Percentiles rank a stretch among this genome's conserved stretches.
phyloP scores from a whole-genome alignment of 2,888 invertebrate genomes.

The Ganaspis brasiliensis region DNA sequence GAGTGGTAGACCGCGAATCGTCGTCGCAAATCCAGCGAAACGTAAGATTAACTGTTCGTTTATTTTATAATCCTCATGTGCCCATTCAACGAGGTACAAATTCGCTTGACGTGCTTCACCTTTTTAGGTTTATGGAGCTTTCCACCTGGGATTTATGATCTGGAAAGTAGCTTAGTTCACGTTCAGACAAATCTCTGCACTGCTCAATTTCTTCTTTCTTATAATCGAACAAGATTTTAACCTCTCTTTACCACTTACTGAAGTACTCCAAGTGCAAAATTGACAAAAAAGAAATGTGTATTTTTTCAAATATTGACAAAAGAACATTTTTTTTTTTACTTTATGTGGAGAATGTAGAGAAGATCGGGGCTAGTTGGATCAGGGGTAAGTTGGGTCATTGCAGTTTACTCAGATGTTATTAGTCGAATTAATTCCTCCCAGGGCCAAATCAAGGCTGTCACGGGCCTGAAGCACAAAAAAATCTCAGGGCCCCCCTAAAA shows the following conservation, averaged over 20 bases:
- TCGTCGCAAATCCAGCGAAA: conserved; percentile 56
- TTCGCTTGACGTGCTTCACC: background rate
- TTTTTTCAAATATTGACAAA: too few relatives aligned
- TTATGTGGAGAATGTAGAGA: too few relatives aligned
- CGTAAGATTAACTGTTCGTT: conserved; percentile 60
- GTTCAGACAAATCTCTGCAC: background rate
- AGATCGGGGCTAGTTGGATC: too few relatives aligned
- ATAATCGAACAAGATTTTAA: background rate
- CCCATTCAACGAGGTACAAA: conserved; percentile 48
- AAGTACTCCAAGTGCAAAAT: too few relatives aligned
- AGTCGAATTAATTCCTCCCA: too few relatives aligned
- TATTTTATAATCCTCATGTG: conserved; percentile 59
- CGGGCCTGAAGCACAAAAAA: too few relatives aligned
- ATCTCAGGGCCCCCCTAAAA: too few relatives aligned
- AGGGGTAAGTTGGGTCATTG: too few relatives aligned
- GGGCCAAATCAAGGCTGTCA: too few relatives aligned
- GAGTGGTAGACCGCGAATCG: conserved; percentile 60
- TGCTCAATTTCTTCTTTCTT: background rate
- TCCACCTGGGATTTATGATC: conserved; percentile 17
- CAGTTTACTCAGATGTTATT: too few relatives aligned
- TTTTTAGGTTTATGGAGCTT: conserved; percentile 24
- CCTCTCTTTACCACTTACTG: background rate
- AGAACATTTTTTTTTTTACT: too few relatives aligned
- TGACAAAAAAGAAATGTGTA: too few relatives aligned
- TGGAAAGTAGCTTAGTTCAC: conserved; percentile 2